phyloP scores from a whole-genome alignment of 2,888 invertebrate species.

The Agrochola litura region DNA sequence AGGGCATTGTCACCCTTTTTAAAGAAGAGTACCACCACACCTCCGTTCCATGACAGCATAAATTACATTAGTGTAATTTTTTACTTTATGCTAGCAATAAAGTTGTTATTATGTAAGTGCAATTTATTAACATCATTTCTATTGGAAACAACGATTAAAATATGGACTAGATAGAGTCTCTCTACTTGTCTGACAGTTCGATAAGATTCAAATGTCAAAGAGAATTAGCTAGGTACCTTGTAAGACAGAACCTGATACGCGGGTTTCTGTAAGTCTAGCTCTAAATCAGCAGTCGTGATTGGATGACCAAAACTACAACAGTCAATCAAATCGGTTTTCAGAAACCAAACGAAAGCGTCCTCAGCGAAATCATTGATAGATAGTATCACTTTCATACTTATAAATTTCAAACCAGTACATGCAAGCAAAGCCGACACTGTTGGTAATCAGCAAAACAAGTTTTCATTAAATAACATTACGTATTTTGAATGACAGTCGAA shows the following conservation, averaged over 20 bases:
- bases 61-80: background rate
- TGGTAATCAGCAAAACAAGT: background rate
- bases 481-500: constrained; percentile 1
- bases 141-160: background rate
- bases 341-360: background rate
- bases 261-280: background rate
- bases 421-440: background rate
- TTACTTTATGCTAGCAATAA: no score
- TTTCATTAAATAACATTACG: constrained; percentile 19
- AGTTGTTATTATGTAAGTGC: background rate
- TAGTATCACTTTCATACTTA: background rate
- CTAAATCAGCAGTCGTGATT: background rate
- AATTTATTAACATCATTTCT: background rate
- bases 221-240: no score
- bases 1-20: no score
- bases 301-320: background rate
- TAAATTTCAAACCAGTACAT: background rate
- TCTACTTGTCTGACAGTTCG: background rate
- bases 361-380: background rate
- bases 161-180: no score
- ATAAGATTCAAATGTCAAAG: background rate
- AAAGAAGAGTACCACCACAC: no score
- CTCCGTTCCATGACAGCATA: no score
- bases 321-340: background rate
- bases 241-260: background rate